Conservation (phyloP, 2,113 vertebrate species). For the Acrocephalus arundinaceus region DNA sequence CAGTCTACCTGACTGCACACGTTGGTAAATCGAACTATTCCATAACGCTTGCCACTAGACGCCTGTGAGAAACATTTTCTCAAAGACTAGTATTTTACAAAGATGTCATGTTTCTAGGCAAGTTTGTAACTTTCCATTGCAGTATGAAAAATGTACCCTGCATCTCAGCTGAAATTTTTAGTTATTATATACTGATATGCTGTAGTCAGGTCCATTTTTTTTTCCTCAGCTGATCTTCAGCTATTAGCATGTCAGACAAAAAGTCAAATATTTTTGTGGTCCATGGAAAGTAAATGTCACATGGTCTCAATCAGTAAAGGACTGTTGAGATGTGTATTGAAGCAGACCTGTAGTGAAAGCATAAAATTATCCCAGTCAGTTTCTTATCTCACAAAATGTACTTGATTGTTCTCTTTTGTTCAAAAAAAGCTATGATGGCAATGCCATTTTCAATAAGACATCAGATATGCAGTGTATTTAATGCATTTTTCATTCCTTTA, state of each 20-base stretch:
- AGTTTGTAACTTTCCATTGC: neutral
- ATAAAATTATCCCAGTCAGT: neutral
- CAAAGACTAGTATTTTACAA: neutral
- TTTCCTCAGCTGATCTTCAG: neutral
- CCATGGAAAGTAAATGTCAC: neutral
- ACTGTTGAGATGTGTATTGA: neutral
- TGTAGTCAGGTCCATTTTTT: neutral
- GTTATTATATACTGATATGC: neutral
- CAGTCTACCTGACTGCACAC: neutral
- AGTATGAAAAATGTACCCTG: neutral
- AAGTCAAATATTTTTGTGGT: neutral
- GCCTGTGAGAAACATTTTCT: neutral
- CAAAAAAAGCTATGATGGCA: neutral
- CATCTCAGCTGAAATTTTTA: neutral
- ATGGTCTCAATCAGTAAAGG: neutral
- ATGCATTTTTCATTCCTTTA: neutral
- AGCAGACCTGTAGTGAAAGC: neutral
- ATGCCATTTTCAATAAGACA: neutral
- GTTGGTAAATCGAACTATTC: neutral
- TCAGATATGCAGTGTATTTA: neutral
- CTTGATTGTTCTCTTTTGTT: neutral
- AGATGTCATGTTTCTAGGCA: neutral
- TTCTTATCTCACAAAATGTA: neutral
- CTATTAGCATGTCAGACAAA: neutral
- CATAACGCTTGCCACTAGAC: neutral